Base-by-base conservation (phyloP, 1,140 invertebrate genomes). In the Trichogramma pretiosum region DNA sequence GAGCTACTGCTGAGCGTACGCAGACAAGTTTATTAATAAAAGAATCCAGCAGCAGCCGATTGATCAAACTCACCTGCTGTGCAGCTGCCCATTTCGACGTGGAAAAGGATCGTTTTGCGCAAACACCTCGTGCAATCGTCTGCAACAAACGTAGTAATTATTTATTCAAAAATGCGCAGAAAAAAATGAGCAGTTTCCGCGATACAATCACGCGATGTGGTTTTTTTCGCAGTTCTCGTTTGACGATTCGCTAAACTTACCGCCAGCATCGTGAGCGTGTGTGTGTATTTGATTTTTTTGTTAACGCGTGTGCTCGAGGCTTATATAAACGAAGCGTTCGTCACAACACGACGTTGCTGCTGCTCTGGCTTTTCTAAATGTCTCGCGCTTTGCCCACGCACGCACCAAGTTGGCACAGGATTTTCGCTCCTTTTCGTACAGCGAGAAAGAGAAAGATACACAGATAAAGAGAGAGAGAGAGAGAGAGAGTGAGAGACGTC, bases 51-150 rank as follows among this genome's bases (percentile, higher is more conserved):
- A n/a, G n/a, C n/a, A n/a, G n/a, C n/a, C n/a, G n/a, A n/a, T n/a
- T n/a, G n/a, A n/a, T 49, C 42, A 38, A 22, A 35, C 48, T 55
- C 44, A 71, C 69, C 63, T 70, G 65, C 57, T 83, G 82, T 34
- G 78, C 76, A 5, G 74, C 68, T 24, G 68, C 56, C 54, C 70
- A 70, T 63, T 70, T 74, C 28, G 74, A 73, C 4, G 78, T 79
- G 34, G 79, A 78, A 53, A 82, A 78, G 10, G 72, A 63, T 11
- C 77, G 73, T 45, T 72, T 67, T 17, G 62, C 57, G 30, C n/a
- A 65, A 49, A 39, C 50, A 56, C 35, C 57, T 64, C 19, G 58
- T n/a, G n/a, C 54, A 2, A 60, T 60, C 9, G 60, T 65, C 69
- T 72, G 48, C 22, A 65, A 68, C 24, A 28, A 28, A 7, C n/a